Evolutionary conservation across 2,797 vertebrate species (phyloP).

Genomic region (Argentina silus): DNA sequence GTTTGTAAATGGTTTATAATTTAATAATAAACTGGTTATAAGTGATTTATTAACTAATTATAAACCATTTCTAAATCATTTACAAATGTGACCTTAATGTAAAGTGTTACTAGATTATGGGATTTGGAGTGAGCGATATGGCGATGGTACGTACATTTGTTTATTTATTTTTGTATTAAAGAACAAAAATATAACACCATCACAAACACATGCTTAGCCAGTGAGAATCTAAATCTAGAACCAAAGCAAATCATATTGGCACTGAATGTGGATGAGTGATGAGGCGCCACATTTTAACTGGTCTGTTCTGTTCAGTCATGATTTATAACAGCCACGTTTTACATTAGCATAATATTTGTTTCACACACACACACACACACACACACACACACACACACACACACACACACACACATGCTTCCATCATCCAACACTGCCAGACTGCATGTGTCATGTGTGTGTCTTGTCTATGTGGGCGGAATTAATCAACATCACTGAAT

Average conservation of each 20-base stretch:
- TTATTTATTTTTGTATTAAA: not conserved
- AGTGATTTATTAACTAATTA: too few species aligned
- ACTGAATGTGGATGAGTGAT: not conserved
- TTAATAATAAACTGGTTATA: too few species aligned
- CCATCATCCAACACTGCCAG: not conserved
- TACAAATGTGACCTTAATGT: too few species aligned
- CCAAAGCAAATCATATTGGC: not conserved
- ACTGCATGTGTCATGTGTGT: not conserved
- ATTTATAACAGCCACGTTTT: not conserved
- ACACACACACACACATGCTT: not conserved
- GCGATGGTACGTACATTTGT: too few species aligned
- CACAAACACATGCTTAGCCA: not conserved
- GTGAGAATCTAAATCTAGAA: not conserved
- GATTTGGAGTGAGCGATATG: too few species aligned
- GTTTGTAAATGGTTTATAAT: too few species aligned
- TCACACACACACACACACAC: not conserved
- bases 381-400: not conserved
- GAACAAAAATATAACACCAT: not conserved
- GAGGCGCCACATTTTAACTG: constrained; percentile 8
- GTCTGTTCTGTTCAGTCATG: not conserved
- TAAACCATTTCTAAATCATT: too few species aligned
- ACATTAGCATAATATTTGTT: not conserved
- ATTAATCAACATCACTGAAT: not conserved
- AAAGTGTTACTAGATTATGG: too few species aligned
- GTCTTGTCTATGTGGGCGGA: not conserved